These are phyloP conservation scores for Pseudomyrmex flavicornis DNA, from an alignment of 1,140 invertebrate genomes.

Conservation along the genomic window DNA sequence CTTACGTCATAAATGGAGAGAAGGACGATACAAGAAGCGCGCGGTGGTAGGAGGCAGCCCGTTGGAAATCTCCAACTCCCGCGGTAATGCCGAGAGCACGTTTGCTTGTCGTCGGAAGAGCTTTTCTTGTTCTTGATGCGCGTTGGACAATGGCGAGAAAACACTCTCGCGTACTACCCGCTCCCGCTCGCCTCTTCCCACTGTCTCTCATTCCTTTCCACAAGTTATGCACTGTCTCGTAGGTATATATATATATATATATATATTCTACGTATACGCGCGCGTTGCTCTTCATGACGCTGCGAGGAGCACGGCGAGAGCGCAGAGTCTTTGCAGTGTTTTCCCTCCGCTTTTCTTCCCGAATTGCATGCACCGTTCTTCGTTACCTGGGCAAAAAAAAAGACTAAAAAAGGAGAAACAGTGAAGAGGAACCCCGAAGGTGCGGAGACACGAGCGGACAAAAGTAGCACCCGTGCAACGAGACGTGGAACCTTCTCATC, in stretches of 20 bases:
- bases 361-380: constrained; percentile 36
- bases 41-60: constrained; percentile 63
- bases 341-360: constrained; percentile 54
- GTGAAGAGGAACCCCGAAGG: neutral
- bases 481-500: constrained; percentile 62
- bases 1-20: constrained; percentile 74
- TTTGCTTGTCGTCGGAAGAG: constrained; percentile 76
- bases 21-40: constrained; percentile 67
- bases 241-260: neutral
- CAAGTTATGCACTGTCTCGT: constrained; percentile 33
- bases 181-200: constrained; percentile 39
- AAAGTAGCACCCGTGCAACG: constrained; percentile 70
- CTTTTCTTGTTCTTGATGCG: constrained; percentile 80
- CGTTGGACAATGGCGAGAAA: constrained; percentile 79
- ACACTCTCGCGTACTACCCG: constrained; percentile 62
- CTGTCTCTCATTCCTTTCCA: constrained; percentile 17
- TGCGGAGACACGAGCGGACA: constrained; percentile 66
- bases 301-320: constrained; percentile 49
- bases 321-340: constrained; percentile 61
- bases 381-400: constrained; percentile 28
- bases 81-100: constrained; percentile 71
- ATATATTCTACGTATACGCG: constrained; percentile 11
- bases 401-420: no score
- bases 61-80: constrained; percentile 67
- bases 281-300: constrained; percentile 33